Percentiles rank a stretch among this genome's conserved stretches.
Evolutionary conservation across 1,140 invertebrate species (phyloP).

Genomic region (Parasteatoda tepidariorum): DNA sequence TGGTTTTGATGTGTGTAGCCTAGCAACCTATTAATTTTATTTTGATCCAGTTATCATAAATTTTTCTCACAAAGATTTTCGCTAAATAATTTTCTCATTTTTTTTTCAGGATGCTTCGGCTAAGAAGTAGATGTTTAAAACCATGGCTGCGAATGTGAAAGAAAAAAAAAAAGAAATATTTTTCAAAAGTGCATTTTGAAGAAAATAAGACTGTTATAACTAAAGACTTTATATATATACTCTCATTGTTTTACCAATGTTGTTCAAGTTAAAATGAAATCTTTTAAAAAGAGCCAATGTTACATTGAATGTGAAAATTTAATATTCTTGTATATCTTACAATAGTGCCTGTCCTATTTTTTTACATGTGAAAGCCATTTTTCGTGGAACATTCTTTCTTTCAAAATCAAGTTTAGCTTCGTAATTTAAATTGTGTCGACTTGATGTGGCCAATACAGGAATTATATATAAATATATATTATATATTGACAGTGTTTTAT

Average conservation of each 20-base stretch:
- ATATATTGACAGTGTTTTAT: background rate
- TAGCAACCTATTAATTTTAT: no score
- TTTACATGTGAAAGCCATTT: background rate
- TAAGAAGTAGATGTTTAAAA: constrained; percentile 46
- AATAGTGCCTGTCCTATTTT: constrained; percentile 51
- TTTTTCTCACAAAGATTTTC: no score
- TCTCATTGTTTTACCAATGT: constrained; percentile 51
- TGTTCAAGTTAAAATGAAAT: constrained; percentile 37
- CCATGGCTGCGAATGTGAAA: background rate
- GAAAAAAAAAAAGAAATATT: constrained; percentile 12
- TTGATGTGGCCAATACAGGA: background rate
- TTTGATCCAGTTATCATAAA: no score
- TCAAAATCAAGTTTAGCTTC: background rate
- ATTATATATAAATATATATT: no score
- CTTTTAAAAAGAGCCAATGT: constrained; percentile 26
- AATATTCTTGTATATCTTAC: constrained; percentile 49
- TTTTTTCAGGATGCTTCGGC: constrained; percentile 54
- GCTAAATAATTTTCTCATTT: no score
- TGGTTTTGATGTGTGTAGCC: no score
- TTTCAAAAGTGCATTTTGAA: constrained; percentile 50
- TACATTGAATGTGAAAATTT: constrained; percentile 26
- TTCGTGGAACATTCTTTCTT: background rate
- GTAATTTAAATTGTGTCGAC: background rate
- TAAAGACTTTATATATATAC: constrained; percentile 32
- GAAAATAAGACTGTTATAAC: constrained; percentile 36